Conservation (phyloP, 2,888 invertebrate genomes). For the Micropterix aruncella region DNA sequence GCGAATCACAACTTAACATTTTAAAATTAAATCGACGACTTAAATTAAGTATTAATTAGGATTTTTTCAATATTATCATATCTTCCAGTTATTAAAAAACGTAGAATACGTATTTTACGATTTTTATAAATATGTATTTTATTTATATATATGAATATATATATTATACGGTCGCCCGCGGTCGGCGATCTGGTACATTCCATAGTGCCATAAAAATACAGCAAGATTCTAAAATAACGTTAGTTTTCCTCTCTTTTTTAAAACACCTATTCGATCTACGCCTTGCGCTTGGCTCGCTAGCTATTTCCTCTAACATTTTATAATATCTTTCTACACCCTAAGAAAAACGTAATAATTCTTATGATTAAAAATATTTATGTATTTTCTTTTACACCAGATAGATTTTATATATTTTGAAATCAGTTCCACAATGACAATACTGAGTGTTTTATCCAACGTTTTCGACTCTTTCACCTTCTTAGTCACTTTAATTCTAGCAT, state of each 20-base stretch:
- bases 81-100: background rate
- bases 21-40: conserved; percentile 1
- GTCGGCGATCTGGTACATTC: conserved; percentile 25
- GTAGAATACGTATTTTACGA: too few species aligned
- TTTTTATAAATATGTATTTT: too few species aligned
- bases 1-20: conserved; percentile 14
- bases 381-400: too few species aligned
- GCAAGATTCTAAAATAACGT: conserved; percentile 25
- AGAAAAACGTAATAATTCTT: too few species aligned
- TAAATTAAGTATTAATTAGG: background rate
- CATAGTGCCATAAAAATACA: conserved; percentile 36
- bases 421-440: too few species aligned
- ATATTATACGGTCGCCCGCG: background rate
- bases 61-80: background rate
- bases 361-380: too few species aligned
- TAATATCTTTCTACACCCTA: too few species aligned
- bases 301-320: background rate
- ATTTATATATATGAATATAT: background rate
- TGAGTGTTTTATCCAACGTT: too few species aligned
- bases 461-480: too few species aligned
- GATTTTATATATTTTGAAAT: too few species aligned
- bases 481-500: too few species aligned
- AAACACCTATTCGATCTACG: background rate
- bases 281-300: background rate
- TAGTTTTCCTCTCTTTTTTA: background rate